Evolutionary conservation across 2,113 vertebrate species (phyloP).

Genomic region (Pollimyrus isidori): DNA sequence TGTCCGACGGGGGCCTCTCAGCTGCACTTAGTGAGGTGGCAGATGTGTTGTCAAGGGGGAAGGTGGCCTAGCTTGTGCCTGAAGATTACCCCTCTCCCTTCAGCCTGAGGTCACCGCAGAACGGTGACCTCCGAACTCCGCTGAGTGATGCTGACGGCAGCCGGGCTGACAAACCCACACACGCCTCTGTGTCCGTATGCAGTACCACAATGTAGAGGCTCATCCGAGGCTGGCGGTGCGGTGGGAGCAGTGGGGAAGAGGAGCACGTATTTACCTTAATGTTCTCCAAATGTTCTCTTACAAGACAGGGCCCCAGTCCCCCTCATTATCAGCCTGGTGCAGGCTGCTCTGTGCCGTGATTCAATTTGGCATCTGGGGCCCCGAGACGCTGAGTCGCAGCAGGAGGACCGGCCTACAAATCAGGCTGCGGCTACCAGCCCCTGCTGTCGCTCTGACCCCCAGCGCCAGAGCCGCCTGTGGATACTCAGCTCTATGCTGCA

Average conservation of each 20-base stretch:
- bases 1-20: not conserved
- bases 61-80: not conserved
- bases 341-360: conserved; percentile 29
- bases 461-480: no score
- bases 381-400: conserved; percentile 36
- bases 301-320: not conserved
- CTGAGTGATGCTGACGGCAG: not conserved
- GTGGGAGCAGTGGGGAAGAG: not conserved
- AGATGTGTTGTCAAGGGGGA: not conserved
- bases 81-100: not conserved
- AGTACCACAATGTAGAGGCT: not conserved
- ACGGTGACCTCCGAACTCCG: not conserved
- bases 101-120: not conserved
- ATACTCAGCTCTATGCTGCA: not conserved
- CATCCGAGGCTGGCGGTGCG: not conserved
- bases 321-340: conserved; percentile 34
- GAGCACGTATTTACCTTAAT: not conserved
- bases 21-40: not conserved
- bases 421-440: conserved; percentile 5
- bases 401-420: conserved; percentile 29
- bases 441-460: not conserved
- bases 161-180: not conserved
- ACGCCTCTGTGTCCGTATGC: not conserved
- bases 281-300: not conserved
- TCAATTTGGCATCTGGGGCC: conserved; percentile 30